Conservation (phyloP, 2,113 vertebrate species). For the Erythrolamprus reginae region DNA sequence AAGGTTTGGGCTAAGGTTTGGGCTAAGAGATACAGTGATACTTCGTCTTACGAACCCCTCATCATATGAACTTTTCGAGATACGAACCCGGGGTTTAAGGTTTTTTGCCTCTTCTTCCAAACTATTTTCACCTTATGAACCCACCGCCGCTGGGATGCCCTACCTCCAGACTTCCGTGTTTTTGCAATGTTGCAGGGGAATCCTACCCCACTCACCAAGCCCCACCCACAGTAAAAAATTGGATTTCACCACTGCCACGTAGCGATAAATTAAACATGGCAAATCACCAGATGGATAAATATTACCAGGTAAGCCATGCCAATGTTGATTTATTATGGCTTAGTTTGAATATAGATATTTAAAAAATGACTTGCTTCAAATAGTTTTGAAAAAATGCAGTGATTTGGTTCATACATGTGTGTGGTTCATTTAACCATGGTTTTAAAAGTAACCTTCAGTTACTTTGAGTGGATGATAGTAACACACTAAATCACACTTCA, state of each 20-base stretch:
- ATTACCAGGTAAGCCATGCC: not conserved
- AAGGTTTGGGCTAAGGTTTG: not conserved
- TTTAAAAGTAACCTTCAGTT: not conserved
- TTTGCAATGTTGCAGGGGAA: too few relatives aligned
- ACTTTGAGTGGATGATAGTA: not conserved
- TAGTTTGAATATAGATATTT: not conserved
- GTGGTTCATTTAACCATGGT: not conserved
- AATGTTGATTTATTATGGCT: not conserved
- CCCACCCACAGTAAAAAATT: too few relatives aligned
- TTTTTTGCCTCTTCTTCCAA: too few relatives aligned
- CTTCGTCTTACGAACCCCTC: too few relatives aligned
- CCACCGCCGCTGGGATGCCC: too few relatives aligned
- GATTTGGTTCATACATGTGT: not conserved
- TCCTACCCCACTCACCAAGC: too few relatives aligned
- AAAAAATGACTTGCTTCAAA: not conserved
- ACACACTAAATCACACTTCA: not conserved
- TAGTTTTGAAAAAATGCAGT: not conserved
- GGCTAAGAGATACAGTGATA: not conserved
- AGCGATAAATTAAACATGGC: not conserved
- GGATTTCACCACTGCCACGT: not conserved
- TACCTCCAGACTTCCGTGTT: too few relatives aligned
- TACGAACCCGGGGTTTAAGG: too few relatives aligned
- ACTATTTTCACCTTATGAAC: too few relatives aligned
- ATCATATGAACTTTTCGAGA: too few relatives aligned
- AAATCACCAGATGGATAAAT: not conserved